phyloP scores from a whole-genome alignment of 2,888 invertebrate species.

The Drosophila niveifrons region DNA sequence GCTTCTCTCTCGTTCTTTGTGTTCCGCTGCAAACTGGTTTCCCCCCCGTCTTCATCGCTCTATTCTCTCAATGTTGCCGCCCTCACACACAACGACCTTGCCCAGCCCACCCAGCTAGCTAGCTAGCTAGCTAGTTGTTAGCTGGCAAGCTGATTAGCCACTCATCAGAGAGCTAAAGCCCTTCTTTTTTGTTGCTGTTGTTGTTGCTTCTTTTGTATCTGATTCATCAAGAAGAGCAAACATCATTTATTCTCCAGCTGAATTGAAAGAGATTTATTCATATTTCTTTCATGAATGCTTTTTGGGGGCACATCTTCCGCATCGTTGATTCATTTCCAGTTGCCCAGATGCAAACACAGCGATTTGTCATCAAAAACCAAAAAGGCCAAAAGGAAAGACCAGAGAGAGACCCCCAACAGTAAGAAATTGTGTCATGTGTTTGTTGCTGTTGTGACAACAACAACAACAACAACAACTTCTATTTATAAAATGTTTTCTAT shows the following conservation, averaged over 20 bases:
- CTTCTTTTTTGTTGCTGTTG: not conserved
- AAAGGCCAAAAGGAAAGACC: constrained; percentile 18
- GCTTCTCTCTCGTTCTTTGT: constrained; percentile 8
- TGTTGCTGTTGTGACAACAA: constrained; percentile 21
- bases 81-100: constrained; percentile 68
- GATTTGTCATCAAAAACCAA: constrained; percentile 61
- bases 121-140: constrained; percentile 12
- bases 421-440: constrained; percentile 66
- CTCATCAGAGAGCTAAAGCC: constrained; percentile 4
- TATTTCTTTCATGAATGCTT: constrained; percentile 30
- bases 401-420: constrained; percentile 11
- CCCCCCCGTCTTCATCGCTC: not conserved
- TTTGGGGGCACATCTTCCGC: constrained; percentile 51
- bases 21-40: constrained; percentile 34
- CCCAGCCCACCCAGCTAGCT: constrained; percentile 54
- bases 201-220: constrained; percentile 4
- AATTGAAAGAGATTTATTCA: constrained; percentile 40
- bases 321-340: constrained; percentile 58
- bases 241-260: constrained; percentile 16
- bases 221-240: constrained; percentile 26
- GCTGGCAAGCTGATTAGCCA: constrained; percentile 22
- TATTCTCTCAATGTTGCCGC: constrained; percentile 21
- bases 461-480: constrained; percentile 28
- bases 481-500: constrained; percentile 50
- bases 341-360: constrained; percentile 59